Evolutionary conservation across 30 jellyfish, hydroid and myxozoan genomes (phyloP), one percentile per base, ranked within the genome.

Genomic region (Chrysaora quinquecirrha): DNA sequence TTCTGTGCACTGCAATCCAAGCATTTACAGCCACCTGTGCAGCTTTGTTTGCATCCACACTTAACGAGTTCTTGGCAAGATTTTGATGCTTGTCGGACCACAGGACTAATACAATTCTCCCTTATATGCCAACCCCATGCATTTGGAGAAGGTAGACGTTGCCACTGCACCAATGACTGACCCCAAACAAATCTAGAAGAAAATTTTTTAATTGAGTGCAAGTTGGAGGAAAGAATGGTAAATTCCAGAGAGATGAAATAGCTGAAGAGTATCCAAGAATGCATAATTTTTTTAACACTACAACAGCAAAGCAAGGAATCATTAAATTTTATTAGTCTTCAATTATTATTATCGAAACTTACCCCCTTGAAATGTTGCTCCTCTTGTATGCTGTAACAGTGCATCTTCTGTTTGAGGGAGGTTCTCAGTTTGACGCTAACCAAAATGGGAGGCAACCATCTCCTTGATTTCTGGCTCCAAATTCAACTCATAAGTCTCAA

Each of bases 321-420:
- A n/a, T n/a, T n/a, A n/a, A n/a, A n/a, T n/a, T n/a, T n/a, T n/a
- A n/a, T n/a, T n/a, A n/a, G n/a, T n/a, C n/a, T n/a, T n/a, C n/a
- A n/a, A n/a, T n/a, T n/a, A n/a, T n/a, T n/a, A n/a, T n/a, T n/a
- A n/a, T n/a, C n/a, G n/a, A n/a, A 47, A 11, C 18, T 33, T 23
- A 27, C 84, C 67, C 0, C 43, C 87, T 48, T 47, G 85, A 24
- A 18, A 75, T 18, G 30, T 46, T 7, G 84, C 78, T 32, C 84
- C 20, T 62, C 34, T 30, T 3, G 69, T 24, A 22, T 76, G 85
- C 68, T 54, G 89, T 11, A 14, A n/a, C 29, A 76, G 68, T 2
- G 89, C 80, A 76, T 47, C 89, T 33, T 58, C 19, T 64, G 86
- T 48, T 3, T 50, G 78, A 25, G 86, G 82, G 18, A 74, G 47